Base-by-base conservation (phyloP, 2,888 invertebrate genomes). In the Trileptium ribeirensis region DNA sequence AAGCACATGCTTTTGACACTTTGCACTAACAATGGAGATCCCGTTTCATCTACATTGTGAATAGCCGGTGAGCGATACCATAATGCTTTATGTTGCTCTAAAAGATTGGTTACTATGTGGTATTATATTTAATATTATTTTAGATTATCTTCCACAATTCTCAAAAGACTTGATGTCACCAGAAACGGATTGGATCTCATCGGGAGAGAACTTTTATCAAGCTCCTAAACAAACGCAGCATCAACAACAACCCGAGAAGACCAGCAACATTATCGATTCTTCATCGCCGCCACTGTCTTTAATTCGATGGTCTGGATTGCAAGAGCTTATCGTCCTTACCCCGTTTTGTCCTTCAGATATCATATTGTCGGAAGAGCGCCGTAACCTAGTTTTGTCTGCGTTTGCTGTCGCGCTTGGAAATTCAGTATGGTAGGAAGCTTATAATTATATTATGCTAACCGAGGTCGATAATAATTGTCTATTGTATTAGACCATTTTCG, bases 381-480 rank as follows among this genome's bases (percentile, higher is more conserved):
- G 82, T 15, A 82, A 81, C 37, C 81, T 82, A 8, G 24, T 77
- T 24, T 3, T 77, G 37, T 77, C 77, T 34, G 77, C 77, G 36
- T 24, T 77, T 77, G 2, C n/a, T 36, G 36, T 77, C 31, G 77
- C 77, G n/a, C n/a, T 36, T n/a, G n/a, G 36, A n/a, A 24, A 34
- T 36, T 24, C 36, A 3, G 36, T 36, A 8, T 77, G 77, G 77
- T 77, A 77, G 2, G 38, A 75, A 38, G 85, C 24, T 33, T 81
- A 8, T 86, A 8, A 82, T 79, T 74, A 67, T 81, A 1, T n/a
- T n/a, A n/a, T n/a, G 83, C 85, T 1, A 67, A 79, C 1, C 36
- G 78, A 8, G 83, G 81, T 40, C 77, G 67, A 31, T 82, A 83
- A 8, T 15, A n/a, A 70, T 70, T 70, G 8, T 33, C n/a, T n/a